Evolutionary conservation across 1,140 invertebrate species (phyloP).

Genomic region (Hesperophylax magnus): DNA sequence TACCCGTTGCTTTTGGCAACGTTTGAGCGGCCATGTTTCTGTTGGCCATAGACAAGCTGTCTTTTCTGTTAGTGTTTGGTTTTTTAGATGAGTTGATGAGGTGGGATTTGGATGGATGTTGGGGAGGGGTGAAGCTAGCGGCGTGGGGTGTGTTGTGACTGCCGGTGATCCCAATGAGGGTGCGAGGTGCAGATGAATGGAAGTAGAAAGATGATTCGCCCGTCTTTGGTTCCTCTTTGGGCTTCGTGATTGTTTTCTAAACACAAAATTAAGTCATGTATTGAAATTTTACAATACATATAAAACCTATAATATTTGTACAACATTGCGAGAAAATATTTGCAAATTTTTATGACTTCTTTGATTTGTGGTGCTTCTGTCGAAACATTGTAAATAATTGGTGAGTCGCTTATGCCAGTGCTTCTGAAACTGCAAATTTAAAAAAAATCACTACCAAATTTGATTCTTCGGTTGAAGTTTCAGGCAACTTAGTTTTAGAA

Average conservation of each 20-base stretch:
- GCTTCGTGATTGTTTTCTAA: slow-evolving; percentile 14
- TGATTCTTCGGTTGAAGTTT: too few species aligned
- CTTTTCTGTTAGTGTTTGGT: not conserved
- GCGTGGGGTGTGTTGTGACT: not conserved
- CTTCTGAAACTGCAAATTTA: too few species aligned
- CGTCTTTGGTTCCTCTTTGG: not conserved
- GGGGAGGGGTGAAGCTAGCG: not conserved
- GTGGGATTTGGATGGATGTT: slow-evolving; percentile 8
- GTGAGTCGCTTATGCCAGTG: too few species aligned
- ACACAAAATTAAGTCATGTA: slow-evolving; percentile 12
- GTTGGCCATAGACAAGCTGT: not conserved
- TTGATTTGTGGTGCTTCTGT: too few species aligned
- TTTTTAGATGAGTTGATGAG: not conserved
- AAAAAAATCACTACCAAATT: too few species aligned
- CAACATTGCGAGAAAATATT: too few species aligned
- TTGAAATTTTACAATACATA: too few species aligned
- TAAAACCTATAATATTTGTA: too few species aligned
- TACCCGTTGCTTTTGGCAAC: slow-evolving; percentile 9
- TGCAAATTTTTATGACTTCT: too few species aligned
- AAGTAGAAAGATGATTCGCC: slow-evolving; percentile 16
- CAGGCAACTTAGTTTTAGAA: too few species aligned
- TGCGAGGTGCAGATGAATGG: slow-evolving; percentile 19
- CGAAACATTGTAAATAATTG: too few species aligned
- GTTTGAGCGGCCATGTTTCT: slow-evolving; percentile 4
- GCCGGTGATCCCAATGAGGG: not conserved